These are phyloP conservation scores for Chrysolina oricalcia DNA, from an alignment of 2,888 invertebrate species.

Conservation along the genomic window DNA sequence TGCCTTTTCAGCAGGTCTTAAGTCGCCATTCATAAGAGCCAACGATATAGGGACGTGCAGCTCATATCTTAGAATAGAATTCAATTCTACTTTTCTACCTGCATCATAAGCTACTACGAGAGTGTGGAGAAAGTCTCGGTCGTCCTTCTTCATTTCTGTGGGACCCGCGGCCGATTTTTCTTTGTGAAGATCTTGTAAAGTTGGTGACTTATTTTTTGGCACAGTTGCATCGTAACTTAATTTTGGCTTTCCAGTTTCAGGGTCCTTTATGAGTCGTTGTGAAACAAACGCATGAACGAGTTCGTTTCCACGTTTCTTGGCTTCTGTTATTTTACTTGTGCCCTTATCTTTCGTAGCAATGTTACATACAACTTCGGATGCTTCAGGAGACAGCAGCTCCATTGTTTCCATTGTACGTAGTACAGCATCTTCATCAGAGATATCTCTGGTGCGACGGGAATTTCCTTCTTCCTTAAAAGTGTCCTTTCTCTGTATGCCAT, in stretches of 20 bases:
- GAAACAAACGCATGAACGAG: neutral
- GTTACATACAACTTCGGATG: neutral
- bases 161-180: neutral
- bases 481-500: conserved; percentile 1
- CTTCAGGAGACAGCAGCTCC: neutral
- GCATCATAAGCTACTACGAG: neutral
- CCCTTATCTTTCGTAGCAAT: conserved; percentile 8
- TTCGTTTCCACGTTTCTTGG: neutral
- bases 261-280: neutral
- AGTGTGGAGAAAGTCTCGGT: neutral
- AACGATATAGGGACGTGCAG: too few species aligned
- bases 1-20: too few species aligned
- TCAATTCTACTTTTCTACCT: too few species aligned
- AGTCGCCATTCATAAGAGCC: too few species aligned
- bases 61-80: too few species aligned
- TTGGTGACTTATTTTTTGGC: neutral
- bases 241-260: neutral
- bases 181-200: neutral
- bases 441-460: neutral
- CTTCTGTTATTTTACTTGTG: neutral
- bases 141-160: neutral
- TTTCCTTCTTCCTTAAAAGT: neutral
- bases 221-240: neutral
- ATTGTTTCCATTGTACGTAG: neutral
- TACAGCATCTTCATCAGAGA: neutral